Conservation (phyloP, 2,113 vertebrate genomes). For the Dipodomys ordii region DNA sequence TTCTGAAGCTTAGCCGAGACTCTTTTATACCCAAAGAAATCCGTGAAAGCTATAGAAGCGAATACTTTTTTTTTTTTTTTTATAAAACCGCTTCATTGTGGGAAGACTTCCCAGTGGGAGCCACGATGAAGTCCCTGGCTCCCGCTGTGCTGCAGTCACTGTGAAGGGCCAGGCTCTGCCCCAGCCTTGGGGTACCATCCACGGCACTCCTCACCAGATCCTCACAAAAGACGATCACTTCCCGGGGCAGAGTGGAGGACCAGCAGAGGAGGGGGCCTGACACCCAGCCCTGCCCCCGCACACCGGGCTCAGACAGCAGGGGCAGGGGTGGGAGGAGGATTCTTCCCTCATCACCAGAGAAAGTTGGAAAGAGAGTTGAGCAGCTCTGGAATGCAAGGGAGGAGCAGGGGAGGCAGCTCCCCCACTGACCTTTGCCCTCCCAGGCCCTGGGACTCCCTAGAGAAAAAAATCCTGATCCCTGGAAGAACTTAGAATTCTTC, state of each 20-base stretch:
- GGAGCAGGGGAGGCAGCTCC: no score
- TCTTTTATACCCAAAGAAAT: constrained; percentile 28
- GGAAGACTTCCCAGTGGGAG: constrained; percentile 41
- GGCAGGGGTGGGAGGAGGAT: no score
- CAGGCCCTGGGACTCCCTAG: background rate
- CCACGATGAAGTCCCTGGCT: no score
- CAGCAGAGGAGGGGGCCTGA: no score
- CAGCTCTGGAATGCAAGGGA: background rate
- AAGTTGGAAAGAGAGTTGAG: background rate
- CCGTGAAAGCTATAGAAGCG: constrained; percentile 31
- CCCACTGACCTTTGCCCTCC: background rate
- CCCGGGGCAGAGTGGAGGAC: no score
- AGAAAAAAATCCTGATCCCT: constrained; percentile 36
- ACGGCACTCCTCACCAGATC: background rate
- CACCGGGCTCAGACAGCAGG: no score
- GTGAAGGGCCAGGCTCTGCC: no score
- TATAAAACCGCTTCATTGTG: constrained; percentile 33
- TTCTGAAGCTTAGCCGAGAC: background rate
- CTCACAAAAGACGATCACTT: background rate
- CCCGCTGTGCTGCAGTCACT: no score
- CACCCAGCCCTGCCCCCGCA: no score
- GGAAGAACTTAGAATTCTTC: constrained; percentile 28
- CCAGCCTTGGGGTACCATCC: no score
- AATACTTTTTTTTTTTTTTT: background rate
- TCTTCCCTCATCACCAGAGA: no score